Percentiles rank a stretch among this genome's conserved stretches.
phyloP scores from a whole-genome alignment of 2,113 vertebrate species.

The Speoplatyrhinus poulsoni region DNA sequence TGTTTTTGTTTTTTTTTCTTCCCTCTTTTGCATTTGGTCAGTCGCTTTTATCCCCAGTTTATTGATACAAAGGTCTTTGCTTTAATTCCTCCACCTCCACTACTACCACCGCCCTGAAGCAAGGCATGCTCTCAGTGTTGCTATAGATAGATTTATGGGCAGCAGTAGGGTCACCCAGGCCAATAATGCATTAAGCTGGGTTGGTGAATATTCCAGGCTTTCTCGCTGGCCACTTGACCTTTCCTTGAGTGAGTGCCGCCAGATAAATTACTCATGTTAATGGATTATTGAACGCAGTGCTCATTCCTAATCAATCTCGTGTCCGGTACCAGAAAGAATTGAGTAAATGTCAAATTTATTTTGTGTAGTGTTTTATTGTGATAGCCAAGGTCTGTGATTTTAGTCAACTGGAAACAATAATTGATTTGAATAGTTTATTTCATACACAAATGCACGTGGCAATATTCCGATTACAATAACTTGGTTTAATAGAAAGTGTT shows the following conservation, averaged over 20 bases:
- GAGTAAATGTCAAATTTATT: too few species aligned
- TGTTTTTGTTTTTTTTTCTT: conserved; percentile 8
- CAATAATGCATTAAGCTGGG: conserved; percentile 28
- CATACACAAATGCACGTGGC: too few species aligned
- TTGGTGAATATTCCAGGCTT: conserved; percentile 32
- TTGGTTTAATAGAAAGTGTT: too few species aligned
- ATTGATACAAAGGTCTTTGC: conserved; percentile 13
- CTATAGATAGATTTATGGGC: conserved; percentile 56
- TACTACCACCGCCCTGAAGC: background rate
- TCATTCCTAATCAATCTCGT: background rate
- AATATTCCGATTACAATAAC: too few species aligned
- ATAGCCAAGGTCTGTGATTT: too few species aligned
- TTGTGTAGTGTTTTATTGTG: too few species aligned
- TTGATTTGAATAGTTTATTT: too few species aligned
- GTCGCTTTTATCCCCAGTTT: background rate
- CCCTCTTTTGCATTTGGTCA: background rate
- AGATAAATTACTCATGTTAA: conserved; percentile 32
- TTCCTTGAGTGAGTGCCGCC: conserved; percentile 15
- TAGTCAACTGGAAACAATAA: too few species aligned
- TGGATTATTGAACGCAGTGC: conserved; percentile 20
- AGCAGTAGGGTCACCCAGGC: conserved; percentile 19
- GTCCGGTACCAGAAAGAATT: too few species aligned
- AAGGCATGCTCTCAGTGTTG: conserved; percentile 1
- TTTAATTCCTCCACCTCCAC: background rate
- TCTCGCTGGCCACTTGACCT: conserved; percentile 18